Base-by-base conservation (phyloP, 2,113 vertebrate genomes). In the Tretioscincus oriximinensis region DNA sequence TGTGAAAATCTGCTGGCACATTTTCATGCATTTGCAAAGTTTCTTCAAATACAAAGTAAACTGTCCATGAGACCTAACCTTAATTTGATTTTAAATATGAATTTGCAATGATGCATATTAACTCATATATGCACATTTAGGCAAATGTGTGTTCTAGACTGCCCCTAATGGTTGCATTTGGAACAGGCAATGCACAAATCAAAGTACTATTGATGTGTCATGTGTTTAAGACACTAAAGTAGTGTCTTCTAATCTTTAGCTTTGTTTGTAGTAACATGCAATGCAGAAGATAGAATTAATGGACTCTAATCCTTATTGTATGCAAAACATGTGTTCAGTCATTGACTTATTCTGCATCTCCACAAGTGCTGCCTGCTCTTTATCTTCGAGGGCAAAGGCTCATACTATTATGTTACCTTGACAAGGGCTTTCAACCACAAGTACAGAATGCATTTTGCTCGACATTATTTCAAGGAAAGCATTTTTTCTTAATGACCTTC, bases 401-500 rank as follows among this genome's bases (percentile, higher is more conserved):
- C 88, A 82, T 1, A 41, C 35, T 41, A 41, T 41, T 41, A 24
- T 75, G 82, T 67, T 49, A 31, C 51, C 16, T 61, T 64, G 63
- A 68, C 71, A 35, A 74, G 4, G 77, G 1, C 4, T 60, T 80
- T 85, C 74, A 84, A 73, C 78, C 49, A 1, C 45, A 47, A 80
- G 64, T 78, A 88, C 67, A 85, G 81, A 76, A 73, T 31, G 47
- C n/a, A 26, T 14, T n/a, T 82, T 85, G 69, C 64, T 83, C 74
- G 67, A 14, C 29, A 81, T 54, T 20, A 9, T 81, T 86, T 69
- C 68, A 77, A 12, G n/a, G 73, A 85, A 90, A 84, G 84, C 60
- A 82, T 4, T 73, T 24, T 51, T 83, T 88, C 28, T 66, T 12
- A 84, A 75, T 7, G 0, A 71, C 54, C 54, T 58, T 58, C 54